Evolutionary conservation across 2,113 vertebrate genomes (phyloP).

Genomic region (Peromyscus leucopus): DNA sequence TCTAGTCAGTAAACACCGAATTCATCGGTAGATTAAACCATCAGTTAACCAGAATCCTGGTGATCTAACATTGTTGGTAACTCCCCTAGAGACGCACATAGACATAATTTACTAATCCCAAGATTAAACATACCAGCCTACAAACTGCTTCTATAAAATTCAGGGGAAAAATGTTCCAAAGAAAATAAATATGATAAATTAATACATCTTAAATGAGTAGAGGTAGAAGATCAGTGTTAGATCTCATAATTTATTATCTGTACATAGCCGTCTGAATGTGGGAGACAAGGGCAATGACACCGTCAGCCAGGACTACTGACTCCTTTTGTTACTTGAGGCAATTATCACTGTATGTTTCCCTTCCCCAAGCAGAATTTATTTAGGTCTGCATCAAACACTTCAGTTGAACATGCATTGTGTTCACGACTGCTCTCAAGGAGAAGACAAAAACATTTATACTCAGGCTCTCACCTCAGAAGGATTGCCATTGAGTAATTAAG

Average conservation of each 20-base stretch:
- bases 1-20: background rate
- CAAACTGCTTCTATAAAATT: background rate
- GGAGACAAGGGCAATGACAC: background rate
- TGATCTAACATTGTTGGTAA: background rate
- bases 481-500: background rate
- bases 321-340: background rate
- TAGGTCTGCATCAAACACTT: conserved; percentile 15
- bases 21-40: background rate
- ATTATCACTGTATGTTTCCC: background rate
- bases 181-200: background rate
- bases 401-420: background rate
- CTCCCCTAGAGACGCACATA: background rate
- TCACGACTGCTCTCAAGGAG: background rate
- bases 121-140: background rate
- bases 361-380: background rate
- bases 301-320: background rate
- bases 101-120: background rate
- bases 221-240: background rate
- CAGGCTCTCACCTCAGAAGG: conserved; percentile 5
- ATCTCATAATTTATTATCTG: background rate
- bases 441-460: conserved; percentile 45
- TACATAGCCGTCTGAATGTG: background rate
- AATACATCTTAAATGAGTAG: background rate
- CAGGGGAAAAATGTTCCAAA: background rate
- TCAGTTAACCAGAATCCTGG: background rate